phyloP scores from a whole-genome alignment of 2,888 invertebrate species.

The Crioceris asparagi region DNA sequence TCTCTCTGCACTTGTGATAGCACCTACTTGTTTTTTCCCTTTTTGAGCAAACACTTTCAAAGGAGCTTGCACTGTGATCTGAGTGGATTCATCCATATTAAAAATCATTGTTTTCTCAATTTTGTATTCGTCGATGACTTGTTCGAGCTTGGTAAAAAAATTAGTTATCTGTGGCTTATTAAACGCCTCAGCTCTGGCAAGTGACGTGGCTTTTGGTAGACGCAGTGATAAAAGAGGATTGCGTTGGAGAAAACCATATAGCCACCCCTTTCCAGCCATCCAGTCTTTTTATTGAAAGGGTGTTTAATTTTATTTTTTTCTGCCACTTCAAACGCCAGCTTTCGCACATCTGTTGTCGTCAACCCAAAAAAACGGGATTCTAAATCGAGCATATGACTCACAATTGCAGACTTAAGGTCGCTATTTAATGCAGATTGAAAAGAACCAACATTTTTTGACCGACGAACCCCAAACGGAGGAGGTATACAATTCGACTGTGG shows the following conservation, averaged over 20 bases:
- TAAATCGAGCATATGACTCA: too few species aligned
- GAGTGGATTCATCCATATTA: conserved; percentile 10
- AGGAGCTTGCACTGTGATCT: conserved; percentile 6
- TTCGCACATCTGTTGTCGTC: conserved; percentile 6
- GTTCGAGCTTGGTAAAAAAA: conserved; percentile 1
- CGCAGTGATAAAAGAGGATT: conserved; percentile 9
- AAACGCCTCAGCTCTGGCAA: conserved; percentile 13
- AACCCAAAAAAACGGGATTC: conserved; percentile 8
- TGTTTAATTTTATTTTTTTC: conserved; percentile 12
- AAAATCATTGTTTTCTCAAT: conserved; percentile 9
- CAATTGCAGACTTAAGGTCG: too few species aligned
- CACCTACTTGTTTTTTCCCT: neutral
- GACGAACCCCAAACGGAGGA: too few species aligned
- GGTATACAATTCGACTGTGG: too few species aligned
- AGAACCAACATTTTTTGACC: too few species aligned
- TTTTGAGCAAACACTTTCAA: neutral
- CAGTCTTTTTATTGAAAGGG: conserved; percentile 9
- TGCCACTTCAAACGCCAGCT: conserved; percentile 9
- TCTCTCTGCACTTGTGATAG: neutral
- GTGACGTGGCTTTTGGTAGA: conserved; percentile 13
- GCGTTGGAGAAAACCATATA: conserved; percentile 8
- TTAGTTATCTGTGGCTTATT: conserved; percentile 10
- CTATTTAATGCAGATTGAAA: too few species aligned
- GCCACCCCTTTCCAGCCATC: conserved; percentile 10
- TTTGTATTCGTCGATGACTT: conserved; percentile 11